A percentile compares a stretch with the other conserved stretches of the same genome.
phyloP scores from a whole-genome alignment of 1,140 invertebrate genomes.

The Tetramorium simillimum region DNA sequence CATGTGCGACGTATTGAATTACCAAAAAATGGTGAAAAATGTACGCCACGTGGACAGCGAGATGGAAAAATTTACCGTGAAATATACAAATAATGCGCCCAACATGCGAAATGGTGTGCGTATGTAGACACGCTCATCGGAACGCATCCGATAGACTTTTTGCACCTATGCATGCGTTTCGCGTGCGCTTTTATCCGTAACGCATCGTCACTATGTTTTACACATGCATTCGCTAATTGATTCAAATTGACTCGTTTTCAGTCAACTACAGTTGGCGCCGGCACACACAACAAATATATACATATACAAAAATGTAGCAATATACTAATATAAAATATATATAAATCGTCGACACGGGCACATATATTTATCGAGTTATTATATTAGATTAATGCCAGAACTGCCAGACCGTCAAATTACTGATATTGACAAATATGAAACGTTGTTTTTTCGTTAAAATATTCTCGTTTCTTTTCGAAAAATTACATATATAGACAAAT shows the following conservation, averaged over 20 bases:
- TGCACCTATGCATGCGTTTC: constrained; percentile 8
- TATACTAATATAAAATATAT: constrained; percentile 24
- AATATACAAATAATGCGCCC: constrained; percentile 45
- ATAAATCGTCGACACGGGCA: constrained; percentile 5
- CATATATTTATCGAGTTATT: constrained; percentile 41
- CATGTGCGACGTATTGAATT: constrained; percentile 60
- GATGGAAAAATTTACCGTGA: constrained; percentile 56
- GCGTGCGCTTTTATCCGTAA: constrained; percentile 53
- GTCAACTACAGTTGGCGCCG: constrained; percentile 25
- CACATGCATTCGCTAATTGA: constrained; percentile 60
- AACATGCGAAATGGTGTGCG: not conserved
- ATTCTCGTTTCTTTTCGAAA: constrained; percentile 7
- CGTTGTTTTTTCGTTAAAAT: constrained; percentile 24
- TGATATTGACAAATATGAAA: constrained; percentile 39
- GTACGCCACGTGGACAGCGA: constrained; percentile 47
- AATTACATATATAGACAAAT: constrained; percentile 20
- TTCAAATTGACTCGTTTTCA: constrained; percentile 59
- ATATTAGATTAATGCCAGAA: constrained; percentile 50
- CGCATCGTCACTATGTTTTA: constrained; percentile 59
- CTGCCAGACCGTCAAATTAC: constrained; percentile 21
- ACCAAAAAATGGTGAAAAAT: constrained; percentile 61
- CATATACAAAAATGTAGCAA: constrained; percentile 12
- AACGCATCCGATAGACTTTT: constrained; percentile 39
- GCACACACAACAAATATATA: constrained; percentile 11
- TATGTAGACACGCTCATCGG: not conserved